A percentile compares a stretch with the other conserved stretches of the same genome.
phyloP scores from a whole-genome alignment of 2,797 vertebrate species.

The Fringilla coelebs region DNA sequence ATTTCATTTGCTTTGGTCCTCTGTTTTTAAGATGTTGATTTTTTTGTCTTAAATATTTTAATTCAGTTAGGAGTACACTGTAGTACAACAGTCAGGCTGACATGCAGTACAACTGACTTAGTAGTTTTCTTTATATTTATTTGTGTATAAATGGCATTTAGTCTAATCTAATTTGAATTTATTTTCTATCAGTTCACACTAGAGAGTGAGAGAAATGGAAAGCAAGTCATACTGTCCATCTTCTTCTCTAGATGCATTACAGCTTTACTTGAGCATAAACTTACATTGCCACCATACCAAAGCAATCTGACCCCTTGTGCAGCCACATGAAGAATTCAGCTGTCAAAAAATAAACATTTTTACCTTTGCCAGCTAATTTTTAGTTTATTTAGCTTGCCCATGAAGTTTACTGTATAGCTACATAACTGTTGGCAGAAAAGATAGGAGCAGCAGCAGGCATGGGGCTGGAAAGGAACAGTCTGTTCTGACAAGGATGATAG shows the following conservation, averaged over 20 bases:
- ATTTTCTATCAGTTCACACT: neutral
- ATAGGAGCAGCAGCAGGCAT: neutral
- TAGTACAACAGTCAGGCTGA: neutral
- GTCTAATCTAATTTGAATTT: neutral
- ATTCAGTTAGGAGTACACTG: neutral
- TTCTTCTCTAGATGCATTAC: neutral
- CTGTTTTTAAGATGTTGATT: neutral
- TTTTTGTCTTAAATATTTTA: neutral
- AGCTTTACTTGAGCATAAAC: neutral
- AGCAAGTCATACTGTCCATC: rapidly evolving
- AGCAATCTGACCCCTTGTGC: neutral
- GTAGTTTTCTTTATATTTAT: neutral
- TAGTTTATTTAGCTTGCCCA: neutral
- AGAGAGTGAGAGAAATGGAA: neutral
- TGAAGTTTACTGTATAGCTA: neutral
- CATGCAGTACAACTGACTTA: neutral
- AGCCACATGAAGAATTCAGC: neutral
- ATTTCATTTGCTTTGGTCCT: neutral
- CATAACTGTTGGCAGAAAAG: neutral
- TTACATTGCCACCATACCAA: neutral
- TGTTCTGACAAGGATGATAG: neutral
- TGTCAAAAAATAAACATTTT: neutral
- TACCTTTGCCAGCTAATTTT: neutral
- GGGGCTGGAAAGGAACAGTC: neutral
- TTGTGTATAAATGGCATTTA: neutral